Evolutionary conservation across 1,140 invertebrate species (phyloP), one percentile per base, ranked within the genome.

Genomic region (Plutomurus gul): DNA sequence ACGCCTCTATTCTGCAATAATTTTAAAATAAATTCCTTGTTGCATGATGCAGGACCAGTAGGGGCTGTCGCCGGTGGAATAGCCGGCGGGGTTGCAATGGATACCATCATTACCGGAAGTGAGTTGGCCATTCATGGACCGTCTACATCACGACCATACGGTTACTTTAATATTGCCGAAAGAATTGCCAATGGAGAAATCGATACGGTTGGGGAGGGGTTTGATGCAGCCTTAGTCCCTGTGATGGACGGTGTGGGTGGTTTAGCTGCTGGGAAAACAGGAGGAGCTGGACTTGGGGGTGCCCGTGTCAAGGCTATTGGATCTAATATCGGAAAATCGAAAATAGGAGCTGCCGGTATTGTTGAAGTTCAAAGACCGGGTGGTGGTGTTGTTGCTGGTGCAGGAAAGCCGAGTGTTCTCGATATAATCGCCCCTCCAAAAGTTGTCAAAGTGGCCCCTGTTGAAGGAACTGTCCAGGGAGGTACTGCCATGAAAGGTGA

Each of bases 141-240:
- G 1, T 0, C 56, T 5, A 78, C 71, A 11, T 72, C 75, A 13
- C 30, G 75, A 47, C 80, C 82, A 0, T 65, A 82, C 51, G 82
- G 82, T 1, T 81, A 81, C 71, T 77, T 81, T 18, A 76, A 47
- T 7, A 0, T 47, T 2, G 39, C 25, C 18, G 40, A 74, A 6
- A 3, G 20, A 1, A 74, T 47, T 20, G 16, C 27, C 8, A 27
- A 47, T 18, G 40, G 39, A 0, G 3, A 33, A 46, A 46, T 74
- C 22, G 18, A 46, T 13, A 47, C 30, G n/a, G 18, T 72, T 3
- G 56, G 56, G 4, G 16, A 76, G 18, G 80, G 80, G 0, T 83
- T 83, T 60, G 82, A 83, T 56, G 81, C 79, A 70, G 82, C 82
- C 7, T 30, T 83, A 47, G 16, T 83, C 18, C 82, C 82, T 3